Percentiles rank a stretch among this genome's conserved stretches.
These are phyloP conservation scores for Leptopilina boulardi DNA, from an alignment of 1,140 invertebrate genomes.

Conservation along the genomic window DNA sequence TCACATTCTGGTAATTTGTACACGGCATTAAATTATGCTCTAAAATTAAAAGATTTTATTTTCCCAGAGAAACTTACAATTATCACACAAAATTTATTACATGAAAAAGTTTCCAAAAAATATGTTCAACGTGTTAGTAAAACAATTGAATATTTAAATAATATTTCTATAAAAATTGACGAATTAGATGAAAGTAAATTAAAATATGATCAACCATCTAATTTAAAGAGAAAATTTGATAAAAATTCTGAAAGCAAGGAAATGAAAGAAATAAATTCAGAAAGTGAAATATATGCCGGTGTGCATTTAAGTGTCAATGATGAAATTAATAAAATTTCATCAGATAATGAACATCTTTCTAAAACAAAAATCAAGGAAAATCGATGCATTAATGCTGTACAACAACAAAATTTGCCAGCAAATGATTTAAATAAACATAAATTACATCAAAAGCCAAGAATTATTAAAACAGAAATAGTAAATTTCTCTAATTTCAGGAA, in stretches of 20 bases:
- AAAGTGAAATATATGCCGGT: slow-evolving; percentile 54
- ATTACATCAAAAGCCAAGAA: neutral
- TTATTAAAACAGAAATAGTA: neutral
- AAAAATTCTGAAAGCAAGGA: no score
- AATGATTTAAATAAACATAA: neutral
- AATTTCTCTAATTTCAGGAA: neutral
- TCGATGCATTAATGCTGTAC: neutral
- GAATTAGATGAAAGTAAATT: slow-evolving; percentile 25
- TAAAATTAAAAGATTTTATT: slow-evolving; percentile 52
- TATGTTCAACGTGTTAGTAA: slow-evolving; percentile 61
- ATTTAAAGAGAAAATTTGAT: slow-evolving; percentile 25
- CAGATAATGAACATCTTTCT: neutral
- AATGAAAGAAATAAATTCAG: slow-evolving; percentile 33
- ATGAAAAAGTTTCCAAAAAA: slow-evolving; percentile 58
- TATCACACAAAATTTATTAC: slow-evolving; percentile 58
- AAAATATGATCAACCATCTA: slow-evolving; percentile 36
- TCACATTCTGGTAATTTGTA: neutral
- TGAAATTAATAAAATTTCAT: slow-evolving; percentile 32
- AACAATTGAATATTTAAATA: slow-evolving; percentile 58
- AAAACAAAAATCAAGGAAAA: neutral
- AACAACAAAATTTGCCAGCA: neutral
- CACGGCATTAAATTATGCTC: slow-evolving; percentile 35
- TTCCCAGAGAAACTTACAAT: slow-evolving; percentile 56
- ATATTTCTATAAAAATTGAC: slow-evolving; percentile 48
- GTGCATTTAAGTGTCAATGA: slow-evolving; percentile 56